Conservation (phyloP, 2,113 vertebrate species). For the Ammodytes marinus region DNA sequence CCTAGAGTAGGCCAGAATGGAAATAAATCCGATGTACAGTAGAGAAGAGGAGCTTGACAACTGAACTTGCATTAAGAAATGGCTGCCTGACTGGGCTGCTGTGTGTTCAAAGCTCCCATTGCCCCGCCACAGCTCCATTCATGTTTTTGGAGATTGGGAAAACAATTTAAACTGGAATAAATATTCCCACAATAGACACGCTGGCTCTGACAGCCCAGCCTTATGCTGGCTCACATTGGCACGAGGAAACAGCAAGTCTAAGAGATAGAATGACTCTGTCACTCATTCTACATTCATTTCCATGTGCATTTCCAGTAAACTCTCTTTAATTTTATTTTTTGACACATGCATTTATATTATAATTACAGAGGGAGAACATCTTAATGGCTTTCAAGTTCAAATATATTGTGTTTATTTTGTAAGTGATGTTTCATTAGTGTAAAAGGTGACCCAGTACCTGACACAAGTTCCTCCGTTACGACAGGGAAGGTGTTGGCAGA, state of each 20-base stretch:
- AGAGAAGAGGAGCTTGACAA: conserved; percentile 44
- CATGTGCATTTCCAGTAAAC: conserved; percentile 1
- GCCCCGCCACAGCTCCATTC: conserved; percentile 36
- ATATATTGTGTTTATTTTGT: background rate
- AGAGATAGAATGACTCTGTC: conserved; percentile 22
- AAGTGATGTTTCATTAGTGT: conserved; percentile 25
- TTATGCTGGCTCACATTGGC: conserved; percentile 2
- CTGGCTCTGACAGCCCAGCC: conserved; percentile 1
- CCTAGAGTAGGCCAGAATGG: conserved; percentile 4
- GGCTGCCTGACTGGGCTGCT: conserved; percentile 19
- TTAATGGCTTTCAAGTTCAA: conserved; percentile 22
- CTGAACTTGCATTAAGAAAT: conserved; percentile 49
- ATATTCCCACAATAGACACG: conserved; percentile 9
- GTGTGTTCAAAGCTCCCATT: conserved; percentile 20
- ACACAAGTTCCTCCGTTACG: conserved; percentile 89
- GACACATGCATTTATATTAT: background rate
- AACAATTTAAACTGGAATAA: conserved; percentile 43
- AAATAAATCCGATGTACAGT: conserved; percentile 50
- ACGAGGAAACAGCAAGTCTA: conserved; percentile 29
- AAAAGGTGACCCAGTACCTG: conserved; percentile 80
- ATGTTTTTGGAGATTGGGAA: conserved; percentile 27
- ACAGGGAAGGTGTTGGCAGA: conserved; percentile 86
- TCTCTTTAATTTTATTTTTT: background rate
- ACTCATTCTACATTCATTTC: conserved; percentile 4
- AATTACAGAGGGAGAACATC: background rate